Base-by-base conservation (phyloP, 2,888 invertebrate genomes). In the Coecobrya sp. region DNA sequence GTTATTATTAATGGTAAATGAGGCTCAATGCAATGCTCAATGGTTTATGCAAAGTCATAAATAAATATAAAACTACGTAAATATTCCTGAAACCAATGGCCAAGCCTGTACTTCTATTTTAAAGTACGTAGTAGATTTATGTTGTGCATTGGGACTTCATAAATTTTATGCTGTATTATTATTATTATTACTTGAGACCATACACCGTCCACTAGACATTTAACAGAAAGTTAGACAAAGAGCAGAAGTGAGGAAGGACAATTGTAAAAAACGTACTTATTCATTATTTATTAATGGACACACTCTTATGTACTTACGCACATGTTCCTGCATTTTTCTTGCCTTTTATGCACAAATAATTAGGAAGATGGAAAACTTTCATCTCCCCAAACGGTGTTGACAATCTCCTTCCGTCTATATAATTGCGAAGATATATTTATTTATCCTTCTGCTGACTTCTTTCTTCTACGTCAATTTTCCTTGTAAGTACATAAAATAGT, bases 281-380 rank as follows among this genome's bases (percentile, higher is more conserved):
- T 62, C 62, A 62, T 82, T 82, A 82, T 65, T 82, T 82, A 89
- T 81, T 73, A 86, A 86, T 82, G 84, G 81, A 19, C 55, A 55
- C 19, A 55, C 55, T n/a, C 59, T 36, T 22, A 55, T 42, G 62
- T 62, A 62, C 59, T 49, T 79, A 16, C 22, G 62, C 62, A 36
- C 82, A 42, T 82, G 82, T 45, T 82, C 45, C 36, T 73, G 70
- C 89, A 84, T 90, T 89, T 84, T 82, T 30, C 73, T 90, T 85
- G 59, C 90, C 90, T 76, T 90, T 73, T 90, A 90, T 81, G 90
- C 76, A 59, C 22, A 85, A 90, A 85, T 90, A 90, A 90, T 90
- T 90, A 90, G 84, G 82, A 82, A 82, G 82, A 59, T 82, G 90
- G 76, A 73, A 90, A 90, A 90, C 90, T 90, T 90, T 90, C 90